These are phyloP conservation scores for Eciton burchellii DNA, from an alignment of 1,140 invertebrate genomes.

Conservation along the genomic window DNA sequence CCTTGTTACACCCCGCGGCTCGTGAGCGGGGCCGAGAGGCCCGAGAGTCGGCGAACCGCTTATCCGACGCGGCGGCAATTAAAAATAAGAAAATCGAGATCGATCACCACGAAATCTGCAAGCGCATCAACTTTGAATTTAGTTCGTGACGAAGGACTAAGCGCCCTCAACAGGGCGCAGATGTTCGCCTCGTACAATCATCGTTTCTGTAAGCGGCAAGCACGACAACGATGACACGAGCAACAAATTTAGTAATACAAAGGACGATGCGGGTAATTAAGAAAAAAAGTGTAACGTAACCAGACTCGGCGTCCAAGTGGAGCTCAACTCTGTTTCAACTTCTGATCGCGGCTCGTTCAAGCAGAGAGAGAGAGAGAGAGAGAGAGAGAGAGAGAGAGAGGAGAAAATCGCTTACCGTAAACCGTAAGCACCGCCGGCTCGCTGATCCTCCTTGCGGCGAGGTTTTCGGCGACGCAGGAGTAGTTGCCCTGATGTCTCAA, in stretches of 20 bases:
- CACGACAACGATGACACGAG: not conserved
- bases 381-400: no score
- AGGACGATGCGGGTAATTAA: no score
- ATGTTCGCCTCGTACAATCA: not conserved
- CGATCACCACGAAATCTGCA: conserved; percentile 41
- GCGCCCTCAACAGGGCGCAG: not conserved
- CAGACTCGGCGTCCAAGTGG: no score
- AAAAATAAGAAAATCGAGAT: conserved; percentile 41
- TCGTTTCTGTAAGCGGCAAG: not conserved
- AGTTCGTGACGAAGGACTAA: conserved; percentile 18
- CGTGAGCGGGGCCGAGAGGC: no score
- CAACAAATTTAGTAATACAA: not conserved
- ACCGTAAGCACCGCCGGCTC: conserved; percentile 96
- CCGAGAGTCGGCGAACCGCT: conserved; percentile 14
- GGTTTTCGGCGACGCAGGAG: conserved; percentile 98
- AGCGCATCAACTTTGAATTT: conserved; percentile 27
- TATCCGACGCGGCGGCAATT: conserved; percentile 26
- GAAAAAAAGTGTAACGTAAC: no score
- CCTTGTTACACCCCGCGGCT: conserved; percentile 52
- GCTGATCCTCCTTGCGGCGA: conserved; percentile 94
- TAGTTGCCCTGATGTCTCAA: conserved; percentile 93
- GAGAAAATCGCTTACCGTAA: conserved; percentile 91
- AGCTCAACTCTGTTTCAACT: no score
- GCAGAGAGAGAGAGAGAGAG: no score
- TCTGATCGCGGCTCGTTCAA: no score